Evolutionary conservation across 2,797 vertebrate genomes (phyloP).

Genomic region (Glyptemys insculpta): DNA sequence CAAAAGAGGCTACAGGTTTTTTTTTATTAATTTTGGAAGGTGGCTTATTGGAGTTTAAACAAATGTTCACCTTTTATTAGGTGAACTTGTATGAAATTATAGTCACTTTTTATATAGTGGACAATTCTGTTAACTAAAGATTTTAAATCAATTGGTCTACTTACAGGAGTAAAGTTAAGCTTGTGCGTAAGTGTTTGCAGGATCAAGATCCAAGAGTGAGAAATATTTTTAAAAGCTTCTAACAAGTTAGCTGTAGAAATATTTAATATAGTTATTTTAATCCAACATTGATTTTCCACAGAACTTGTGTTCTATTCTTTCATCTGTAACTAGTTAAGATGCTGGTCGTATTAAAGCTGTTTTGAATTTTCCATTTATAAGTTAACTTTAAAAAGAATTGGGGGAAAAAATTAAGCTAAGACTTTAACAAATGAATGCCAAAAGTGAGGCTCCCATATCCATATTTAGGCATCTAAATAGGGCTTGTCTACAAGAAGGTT

Average conservation of each 20-base stretch:
- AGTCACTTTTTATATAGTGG: background rate
- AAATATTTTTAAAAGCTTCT: background rate
- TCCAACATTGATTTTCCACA: background rate
- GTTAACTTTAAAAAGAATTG: background rate
- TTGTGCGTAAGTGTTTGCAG: background rate
- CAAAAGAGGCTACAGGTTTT: background rate
- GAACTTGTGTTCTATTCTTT: background rate
- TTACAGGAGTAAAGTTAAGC: background rate
- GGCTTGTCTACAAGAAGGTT: background rate
- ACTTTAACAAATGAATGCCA: background rate
- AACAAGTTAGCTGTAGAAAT: background rate
- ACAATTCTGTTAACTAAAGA: background rate
- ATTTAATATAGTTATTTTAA: background rate
- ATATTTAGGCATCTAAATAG: background rate
- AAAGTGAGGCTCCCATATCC: background rate
- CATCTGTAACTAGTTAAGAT: background rate
- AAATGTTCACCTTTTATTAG: conserved; percentile 2
- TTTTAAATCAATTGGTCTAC: background rate
- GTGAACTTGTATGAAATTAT: background rate
- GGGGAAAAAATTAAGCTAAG: background rate
- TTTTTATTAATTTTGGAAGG: conserved; percentile 16
- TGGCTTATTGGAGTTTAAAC: conserved; percentile 1
- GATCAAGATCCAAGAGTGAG: background rate
- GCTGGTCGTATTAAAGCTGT: background rate
- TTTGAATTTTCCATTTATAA: background rate